Percentiles rank a stretch among this genome's conserved stretches.
These are phyloP conservation scores for Oegoconia quadripuncta DNA, from an alignment of 2,888 invertebrate genomes.

Conservation along the genomic window DNA sequence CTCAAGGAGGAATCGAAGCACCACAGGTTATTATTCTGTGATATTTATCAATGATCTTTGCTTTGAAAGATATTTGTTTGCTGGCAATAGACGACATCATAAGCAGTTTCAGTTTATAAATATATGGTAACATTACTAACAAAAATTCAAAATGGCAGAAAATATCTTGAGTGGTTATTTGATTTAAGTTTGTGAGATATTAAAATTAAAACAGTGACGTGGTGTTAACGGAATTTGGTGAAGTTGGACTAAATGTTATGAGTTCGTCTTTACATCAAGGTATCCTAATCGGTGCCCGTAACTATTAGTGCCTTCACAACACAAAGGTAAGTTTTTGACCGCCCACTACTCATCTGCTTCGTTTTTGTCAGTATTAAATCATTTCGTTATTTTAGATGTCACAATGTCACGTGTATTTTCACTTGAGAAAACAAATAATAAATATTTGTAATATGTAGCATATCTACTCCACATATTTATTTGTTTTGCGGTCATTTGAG, in stretches of 20 bases:
- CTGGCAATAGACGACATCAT: neutral
- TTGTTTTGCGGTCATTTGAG: neutral
- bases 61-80: no score
- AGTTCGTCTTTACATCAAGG: slow-evolving; percentile 19
- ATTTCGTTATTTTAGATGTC: slow-evolving; percentile 15
- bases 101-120: neutral
- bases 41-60: no score
- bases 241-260: slow-evolving; percentile 28
- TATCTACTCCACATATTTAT: neutral
- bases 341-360: slow-evolving; percentile 62
- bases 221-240: slow-evolving; percentile 55
- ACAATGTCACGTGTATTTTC: slow-evolving; percentile 6
- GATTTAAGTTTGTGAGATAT: slow-evolving; percentile 47
- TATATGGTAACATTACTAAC: neutral
- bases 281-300: neutral
- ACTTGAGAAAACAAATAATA: slow-evolving; percentile 5
- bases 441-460: neutral
- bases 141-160: slow-evolving; percentile 64
- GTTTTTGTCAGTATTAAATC: slow-evolving; percentile 46
- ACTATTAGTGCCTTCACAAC: slow-evolving; percentile 5
- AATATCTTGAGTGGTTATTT: slow-evolving; percentile 27
- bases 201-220: slow-evolving; percentile 61
- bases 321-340: slow-evolving; percentile 60
- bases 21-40: no score
- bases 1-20: no score